These are phyloP conservation scores for Scaptomyza caliginosa DNA, from an alignment of 2,888 invertebrate species.

Conservation along the genomic window DNA sequence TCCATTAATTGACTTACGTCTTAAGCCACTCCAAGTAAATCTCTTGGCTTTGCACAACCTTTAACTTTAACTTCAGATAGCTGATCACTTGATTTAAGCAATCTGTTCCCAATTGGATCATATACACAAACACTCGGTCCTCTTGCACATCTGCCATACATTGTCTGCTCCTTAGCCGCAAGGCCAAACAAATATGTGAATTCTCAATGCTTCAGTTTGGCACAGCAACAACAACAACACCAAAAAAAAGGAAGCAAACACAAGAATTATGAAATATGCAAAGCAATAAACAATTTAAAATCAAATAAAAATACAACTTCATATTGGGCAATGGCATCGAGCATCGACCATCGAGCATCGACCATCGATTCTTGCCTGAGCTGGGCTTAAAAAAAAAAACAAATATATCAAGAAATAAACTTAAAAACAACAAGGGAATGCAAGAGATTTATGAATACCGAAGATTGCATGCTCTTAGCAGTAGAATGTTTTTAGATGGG, in stretches of 20 bases:
- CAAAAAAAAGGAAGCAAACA: conserved; percentile 16
- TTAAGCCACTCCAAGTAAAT: background rate
- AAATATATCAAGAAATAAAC: conserved; percentile 2
- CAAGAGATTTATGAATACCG: background rate
- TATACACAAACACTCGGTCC: background rate
- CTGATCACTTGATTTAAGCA: conserved; percentile 46
- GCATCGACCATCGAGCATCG: conserved; percentile 53
- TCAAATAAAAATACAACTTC: conserved; percentile 79
- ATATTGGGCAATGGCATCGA: conserved; percentile 63
- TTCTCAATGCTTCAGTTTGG: conserved; percentile 10
- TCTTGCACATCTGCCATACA: conserved; percentile 15
- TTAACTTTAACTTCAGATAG: background rate
- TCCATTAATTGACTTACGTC: background rate
- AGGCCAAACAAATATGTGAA: conserved; percentile 47
- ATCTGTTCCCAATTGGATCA: conserved; percentile 48
- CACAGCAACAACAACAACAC: too few relatives aligned
- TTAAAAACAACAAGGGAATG: conserved; percentile 6
- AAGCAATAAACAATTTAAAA: conserved; percentile 79
- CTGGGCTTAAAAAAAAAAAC: conserved; percentile 30
- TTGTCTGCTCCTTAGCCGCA: conserved; percentile 25
- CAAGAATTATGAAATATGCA: conserved; percentile 75
- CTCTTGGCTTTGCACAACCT: conserved; percentile 5
- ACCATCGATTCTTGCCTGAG: conserved; percentile 60
- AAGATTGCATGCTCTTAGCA: background rate
- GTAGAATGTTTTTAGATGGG: too few relatives aligned